Conservation (phyloP, 2,888 invertebrate genomes). For the Hypolimnas misippus region DNA sequence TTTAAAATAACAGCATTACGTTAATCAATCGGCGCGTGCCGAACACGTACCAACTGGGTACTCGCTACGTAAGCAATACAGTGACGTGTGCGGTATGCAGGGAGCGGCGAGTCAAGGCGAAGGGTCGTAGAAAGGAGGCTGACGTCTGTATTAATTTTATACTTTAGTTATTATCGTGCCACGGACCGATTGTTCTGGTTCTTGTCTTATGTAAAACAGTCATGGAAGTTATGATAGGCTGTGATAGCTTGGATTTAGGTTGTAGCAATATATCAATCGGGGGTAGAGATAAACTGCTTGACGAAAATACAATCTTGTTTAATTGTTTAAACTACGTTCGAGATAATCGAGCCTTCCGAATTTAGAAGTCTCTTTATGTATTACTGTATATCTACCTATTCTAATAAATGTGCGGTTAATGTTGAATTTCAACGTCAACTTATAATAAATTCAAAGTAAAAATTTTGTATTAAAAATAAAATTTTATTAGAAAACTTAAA, state of each 20-base stretch:
- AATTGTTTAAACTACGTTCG: conserved; percentile 8
- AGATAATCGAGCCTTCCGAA: conserved; percentile 10
- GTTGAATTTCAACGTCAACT: not conserved
- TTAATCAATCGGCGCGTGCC: conserved; percentile 37
- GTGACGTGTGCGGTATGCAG: conserved; percentile 74
- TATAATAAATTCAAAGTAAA: not conserved
- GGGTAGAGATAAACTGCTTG: conserved; percentile 21
- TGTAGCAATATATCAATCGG: conserved; percentile 37
- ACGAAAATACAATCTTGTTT: conserved; percentile 25
- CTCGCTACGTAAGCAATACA: conserved; percentile 52
- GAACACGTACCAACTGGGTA: conserved; percentile 30
- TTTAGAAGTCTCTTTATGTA: not conserved
- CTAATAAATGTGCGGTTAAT: not conserved
- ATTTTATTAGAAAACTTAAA: too few relatives aligned
- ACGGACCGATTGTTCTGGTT: conserved; percentile 42
- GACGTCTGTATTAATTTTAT: conserved; percentile 67
- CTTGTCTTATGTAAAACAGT: conserved; percentile 43
- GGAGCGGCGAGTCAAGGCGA: conserved; percentile 81
- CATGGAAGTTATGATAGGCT: conserved; percentile 39
- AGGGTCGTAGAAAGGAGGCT: conserved; percentile 80
- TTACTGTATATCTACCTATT: not conserved
- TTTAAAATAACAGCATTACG: conserved; percentile 22
- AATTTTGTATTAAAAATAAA: too few relatives aligned
- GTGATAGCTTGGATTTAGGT: conserved; percentile 33
- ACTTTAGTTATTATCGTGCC: conserved; percentile 41